These are phyloP conservation scores for Mantis religiosa DNA, from an alignment of 2,888 invertebrate species.

Conservation along the genomic window DNA sequence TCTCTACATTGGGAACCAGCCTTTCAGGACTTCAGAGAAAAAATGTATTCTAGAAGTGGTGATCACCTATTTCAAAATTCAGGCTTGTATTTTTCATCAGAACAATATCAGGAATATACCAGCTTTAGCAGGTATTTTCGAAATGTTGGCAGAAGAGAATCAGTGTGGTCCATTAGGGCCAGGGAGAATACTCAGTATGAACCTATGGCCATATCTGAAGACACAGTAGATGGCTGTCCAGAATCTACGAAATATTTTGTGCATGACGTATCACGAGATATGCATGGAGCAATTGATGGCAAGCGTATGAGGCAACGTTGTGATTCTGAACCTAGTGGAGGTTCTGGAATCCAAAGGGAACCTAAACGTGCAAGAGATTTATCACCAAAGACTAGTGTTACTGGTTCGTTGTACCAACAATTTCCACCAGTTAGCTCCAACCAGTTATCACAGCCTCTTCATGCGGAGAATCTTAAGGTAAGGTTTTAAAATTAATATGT, in stretches of 20 bases:
- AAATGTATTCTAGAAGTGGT: background rate
- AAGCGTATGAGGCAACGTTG: slow-evolving; percentile 28
- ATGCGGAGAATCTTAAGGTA: background rate
- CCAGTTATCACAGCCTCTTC: background rate
- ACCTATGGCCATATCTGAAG: background rate
- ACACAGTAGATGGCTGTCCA: background rate
- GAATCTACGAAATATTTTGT: background rate
- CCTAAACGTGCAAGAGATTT: slow-evolving; percentile 30
- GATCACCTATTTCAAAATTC: background rate
- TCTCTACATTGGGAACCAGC: background rate
- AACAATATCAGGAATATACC: background rate
- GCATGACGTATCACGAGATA: background rate
- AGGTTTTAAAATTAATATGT: background rate
- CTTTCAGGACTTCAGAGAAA: background rate
- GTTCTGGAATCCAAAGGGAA: slow-evolving; percentile 14
- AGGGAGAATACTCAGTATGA: background rate
- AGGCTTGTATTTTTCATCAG: background rate
- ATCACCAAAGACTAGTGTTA: slow-evolving; percentile 13
- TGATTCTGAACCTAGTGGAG: slow-evolving; percentile 29
- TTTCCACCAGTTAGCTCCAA: background rate
- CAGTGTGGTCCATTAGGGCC: background rate
- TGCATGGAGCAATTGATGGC: slow-evolving; percentile 21
- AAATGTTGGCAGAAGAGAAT: background rate
- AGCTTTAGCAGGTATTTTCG: background rate
- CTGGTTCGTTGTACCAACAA: background rate